These are phyloP conservation scores for Zosterops lateralis DNA, from an alignment of 2,113 vertebrate genomes.

Conservation along the genomic window DNA sequence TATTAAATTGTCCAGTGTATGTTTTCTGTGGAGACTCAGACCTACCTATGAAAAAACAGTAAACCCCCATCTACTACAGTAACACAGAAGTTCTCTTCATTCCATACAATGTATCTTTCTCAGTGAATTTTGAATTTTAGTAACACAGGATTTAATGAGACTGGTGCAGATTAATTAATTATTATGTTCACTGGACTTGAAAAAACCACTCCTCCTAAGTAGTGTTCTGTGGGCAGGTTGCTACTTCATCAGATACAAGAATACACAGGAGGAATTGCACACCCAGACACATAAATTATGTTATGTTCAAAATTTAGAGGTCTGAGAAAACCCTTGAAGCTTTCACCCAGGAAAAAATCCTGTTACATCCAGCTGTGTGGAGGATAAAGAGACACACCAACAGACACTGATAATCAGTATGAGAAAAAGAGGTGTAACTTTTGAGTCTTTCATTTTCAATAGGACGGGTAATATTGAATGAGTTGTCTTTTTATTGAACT, in stretches of 20 bases:
- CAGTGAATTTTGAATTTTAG: not conserved
- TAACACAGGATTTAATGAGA: not conserved
- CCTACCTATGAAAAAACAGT: not conserved
- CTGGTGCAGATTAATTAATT: not conserved
- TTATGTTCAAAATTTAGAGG: not conserved
- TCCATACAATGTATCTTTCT: not conserved
- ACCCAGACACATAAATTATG: not conserved
- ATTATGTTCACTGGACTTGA: not conserved
- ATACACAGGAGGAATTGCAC: not conserved
- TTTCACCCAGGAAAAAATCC: not conserved
- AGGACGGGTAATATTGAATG: not conserved
- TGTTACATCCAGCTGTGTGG: not conserved
- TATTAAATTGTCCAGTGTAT: not conserved
- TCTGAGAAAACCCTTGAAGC: not conserved
- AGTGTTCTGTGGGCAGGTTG: not conserved
- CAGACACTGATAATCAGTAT: not conserved
- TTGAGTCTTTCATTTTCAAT: rapidly evolving
- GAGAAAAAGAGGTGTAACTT: not conserved
- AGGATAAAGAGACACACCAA: not conserved
- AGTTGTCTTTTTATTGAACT: not conserved
- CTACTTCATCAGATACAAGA: not conserved
- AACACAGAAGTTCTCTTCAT: not conserved
- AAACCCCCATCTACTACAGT: not conserved
- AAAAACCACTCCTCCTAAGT: not conserved
- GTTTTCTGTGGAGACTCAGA: not conserved